Evolutionary conservation across 2,888 invertebrate species (phyloP), one percentile per base, ranked within the genome.

Genomic region (Tetragnatha montana): DNA sequence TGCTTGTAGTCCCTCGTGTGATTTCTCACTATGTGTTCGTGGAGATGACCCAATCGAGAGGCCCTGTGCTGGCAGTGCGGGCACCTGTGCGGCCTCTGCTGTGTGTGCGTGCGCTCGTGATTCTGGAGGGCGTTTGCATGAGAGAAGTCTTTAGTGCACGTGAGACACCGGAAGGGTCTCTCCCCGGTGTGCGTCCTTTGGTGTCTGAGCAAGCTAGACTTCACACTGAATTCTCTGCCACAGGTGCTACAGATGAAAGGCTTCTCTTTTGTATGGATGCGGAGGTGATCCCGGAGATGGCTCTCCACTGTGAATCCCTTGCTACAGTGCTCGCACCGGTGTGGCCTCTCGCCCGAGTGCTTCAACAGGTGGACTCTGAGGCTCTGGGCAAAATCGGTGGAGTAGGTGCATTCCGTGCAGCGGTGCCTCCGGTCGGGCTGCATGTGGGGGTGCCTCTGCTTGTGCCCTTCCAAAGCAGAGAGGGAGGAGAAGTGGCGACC

Each of bases 41-140:
- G 60, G 8, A 60, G 60, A 60, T 0, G 10, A 17, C 0, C 6
- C n/a, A n/a, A n/a, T n/a, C n/a, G n/a, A 7, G 60, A 10, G 60
- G 8, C 4, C 60, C 60, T 60, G 60, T 60, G 10, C 14, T 60
- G 14, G 60, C 60, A 60, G 60, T 60, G 60, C 17, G 19, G 81
- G 70, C 81, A 81, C 19, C 47, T 70, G 49, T 70, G 68, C 17
- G 81, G 70, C 49, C 70, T 81, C 81, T 70, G 69, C 19, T 17
- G 22, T 2, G 81, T 14, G 47, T 81, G 81, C 21, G 14, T 17
- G 35, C 70, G 22, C 35, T 70, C 70, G 47, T 81, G 81, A 17
- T 4, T 17, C n/a, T 14, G n/a, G 14, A 81, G 17, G 70, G n/a
- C 14, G 1, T 14, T 14, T 7, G 12, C 8, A 10, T 22, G 14